These are phyloP conservation scores for Vulpes ferrilata DNA, from an alignment of 2,113 vertebrate genomes.

Conservation along the genomic window DNA sequence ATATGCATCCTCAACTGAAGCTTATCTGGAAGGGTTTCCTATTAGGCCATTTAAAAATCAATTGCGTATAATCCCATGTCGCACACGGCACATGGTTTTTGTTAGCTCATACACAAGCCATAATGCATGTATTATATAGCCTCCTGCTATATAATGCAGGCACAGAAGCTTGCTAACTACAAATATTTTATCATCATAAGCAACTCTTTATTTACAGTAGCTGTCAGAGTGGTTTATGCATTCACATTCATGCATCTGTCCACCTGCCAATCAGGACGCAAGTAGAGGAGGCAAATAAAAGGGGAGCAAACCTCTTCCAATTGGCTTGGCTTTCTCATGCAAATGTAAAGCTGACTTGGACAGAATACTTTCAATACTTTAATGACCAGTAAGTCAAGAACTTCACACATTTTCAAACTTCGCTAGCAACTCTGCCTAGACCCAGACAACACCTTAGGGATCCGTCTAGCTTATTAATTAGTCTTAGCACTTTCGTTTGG, in stretches of 20 bases:
- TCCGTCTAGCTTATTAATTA: neutral
- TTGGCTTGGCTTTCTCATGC: neutral
- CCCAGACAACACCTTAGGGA: neutral
- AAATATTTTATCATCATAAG: neutral
- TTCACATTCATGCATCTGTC: conserved; percentile 4
- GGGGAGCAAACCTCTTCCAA: neutral
- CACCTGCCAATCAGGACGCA: neutral
- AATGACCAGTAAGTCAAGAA: neutral
- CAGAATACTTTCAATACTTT: neutral
- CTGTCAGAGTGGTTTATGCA: neutral
- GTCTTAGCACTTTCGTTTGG: neutral
- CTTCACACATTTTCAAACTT: conserved; percentile 11
- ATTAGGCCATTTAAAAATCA: conserved; percentile 1
- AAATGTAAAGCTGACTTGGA: neutral
- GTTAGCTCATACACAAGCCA: neutral
- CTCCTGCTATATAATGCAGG: neutral
- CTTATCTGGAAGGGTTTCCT: neutral
- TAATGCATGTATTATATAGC: neutral
- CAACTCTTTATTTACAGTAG: neutral
- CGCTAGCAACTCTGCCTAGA: neutral
- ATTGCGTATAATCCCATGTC: neutral
- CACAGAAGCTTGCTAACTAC: neutral
- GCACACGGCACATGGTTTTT: neutral
- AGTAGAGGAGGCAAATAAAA: neutral
- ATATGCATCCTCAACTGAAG: neutral